phyloP scores from a whole-genome alignment of 1,140 invertebrate species.

The Cephus cinctus region DNA sequence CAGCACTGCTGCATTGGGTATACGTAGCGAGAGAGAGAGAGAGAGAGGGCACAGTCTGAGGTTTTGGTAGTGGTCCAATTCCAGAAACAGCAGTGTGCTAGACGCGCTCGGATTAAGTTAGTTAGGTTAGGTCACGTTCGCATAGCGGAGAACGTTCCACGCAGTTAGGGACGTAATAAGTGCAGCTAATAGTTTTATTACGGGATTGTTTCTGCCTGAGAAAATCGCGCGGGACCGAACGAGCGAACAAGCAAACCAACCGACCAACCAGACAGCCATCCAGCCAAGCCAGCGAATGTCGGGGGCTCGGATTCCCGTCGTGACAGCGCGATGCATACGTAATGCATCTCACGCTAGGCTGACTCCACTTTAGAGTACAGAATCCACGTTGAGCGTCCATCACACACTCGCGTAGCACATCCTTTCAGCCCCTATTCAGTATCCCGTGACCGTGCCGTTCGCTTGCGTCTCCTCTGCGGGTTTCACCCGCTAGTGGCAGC shows the following conservation, averaged over 20 bases:
- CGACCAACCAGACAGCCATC: too few species aligned
- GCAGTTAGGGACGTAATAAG: neutral
- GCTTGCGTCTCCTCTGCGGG: neutral
- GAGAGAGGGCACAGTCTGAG: too few species aligned
- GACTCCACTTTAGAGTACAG: slow-evolving; percentile 1
- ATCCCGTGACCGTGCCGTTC: neutral
- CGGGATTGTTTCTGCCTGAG: slow-evolving; percentile 18
- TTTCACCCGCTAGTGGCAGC: too few species aligned
- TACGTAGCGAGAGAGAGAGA: too few species aligned
- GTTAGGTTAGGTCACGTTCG: too few species aligned
- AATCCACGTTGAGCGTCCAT: too few species aligned
- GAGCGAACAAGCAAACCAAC: too few species aligned
- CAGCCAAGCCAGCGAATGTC: slow-evolving; percentile 25
- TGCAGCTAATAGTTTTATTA: neutral
- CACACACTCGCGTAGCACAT: neutral
- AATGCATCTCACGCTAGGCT: slow-evolving; percentile 24
- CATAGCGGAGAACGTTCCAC: too few species aligned
- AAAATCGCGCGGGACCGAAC: slow-evolving; percentile 17
- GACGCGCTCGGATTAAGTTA: too few species aligned
- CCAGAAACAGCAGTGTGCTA: too few species aligned
- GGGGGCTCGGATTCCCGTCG: slow-evolving; percentile 22
- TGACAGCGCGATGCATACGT: slow-evolving; percentile 29
- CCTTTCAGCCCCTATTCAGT: neutral
- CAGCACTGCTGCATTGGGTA: too few species aligned
- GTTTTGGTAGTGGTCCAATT: too few species aligned